Evolutionary conservation across 2,888 invertebrate species (phyloP), one percentile per base, ranked within the genome.

Genomic region (Peribatodes rhomboidaria): DNA sequence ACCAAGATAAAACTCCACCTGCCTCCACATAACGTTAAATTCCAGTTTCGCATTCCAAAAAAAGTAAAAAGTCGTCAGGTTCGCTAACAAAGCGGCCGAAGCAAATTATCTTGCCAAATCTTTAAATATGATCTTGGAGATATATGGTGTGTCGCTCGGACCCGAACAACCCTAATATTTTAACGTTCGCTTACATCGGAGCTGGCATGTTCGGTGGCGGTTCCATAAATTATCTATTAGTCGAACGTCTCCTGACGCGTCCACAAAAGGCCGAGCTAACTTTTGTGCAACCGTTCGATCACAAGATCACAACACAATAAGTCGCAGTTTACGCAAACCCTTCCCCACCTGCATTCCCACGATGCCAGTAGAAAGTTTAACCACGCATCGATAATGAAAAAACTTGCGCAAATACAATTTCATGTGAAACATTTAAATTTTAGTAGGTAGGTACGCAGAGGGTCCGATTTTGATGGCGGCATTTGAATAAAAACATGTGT

Each of bases 261-360:
- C 76, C 83, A 92, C 91, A 93, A 93, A 85, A 79, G 85, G 79
- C 81, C 78, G 84, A 87, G 84, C 82, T 83, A 85, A 91, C 87
- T 90, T 91, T 90, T 92, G 91, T 92, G 91, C 92, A 92, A 92
- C 87, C 79, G 83, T 82, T 79, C 79, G 83, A 80, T 77, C 74
- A 55, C 33, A 10, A 52, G 65, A 66, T 76, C 76, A 80, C 71
- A 73, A 73, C 76, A 80, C 86, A 89, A 88, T 88, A 86, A 84
- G 79, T 73, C 68, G 70, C 75, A 73, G 68, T 75, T 62, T 70
- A 68, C 68, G 66, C 74, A 73, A 91, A 90, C 92, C 92, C 92
- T 91, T 92, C 90, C 86, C 80, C 92, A 92, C 92, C 90, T 93
- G 92, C 92, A 86, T 92, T 92, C 93, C 92, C 92, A 92, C 93